Evolutionary conservation across 2,888 invertebrate genomes (phyloP), one percentile per base, ranked within the genome.

Genomic region (Adelphocoris suturalis): DNA sequence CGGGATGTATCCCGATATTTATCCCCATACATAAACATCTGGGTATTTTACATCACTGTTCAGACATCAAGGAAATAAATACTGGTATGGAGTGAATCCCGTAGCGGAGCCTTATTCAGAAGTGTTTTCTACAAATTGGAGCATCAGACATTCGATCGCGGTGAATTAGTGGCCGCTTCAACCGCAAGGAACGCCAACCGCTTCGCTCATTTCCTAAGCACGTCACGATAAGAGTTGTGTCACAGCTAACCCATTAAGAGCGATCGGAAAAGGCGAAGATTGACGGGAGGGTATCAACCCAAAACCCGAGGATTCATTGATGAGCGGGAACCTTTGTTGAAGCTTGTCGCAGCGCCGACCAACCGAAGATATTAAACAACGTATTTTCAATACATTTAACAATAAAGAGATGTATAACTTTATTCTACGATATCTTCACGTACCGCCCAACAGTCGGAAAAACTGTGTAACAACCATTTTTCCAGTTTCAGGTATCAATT

Each of bases 371-470:
- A 37, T 7, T 2, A 2, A 37, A 7, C 37, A n/a, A 37, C 7
- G 7, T 37, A 37, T 7, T 4, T 4, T 37, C 37, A 2, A 2
- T 37, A 37, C 7, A 37, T 7, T 37, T 7, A 37, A 37, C 37
- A 37, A 7, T 37, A 37, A 37, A 37, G 3, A 37, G 37, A 37
- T 37, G 37, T 37, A 37, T 37, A 37, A 46, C 78, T 78, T 78
- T 78, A 46, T 78, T 78, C 9, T 16, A 47, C 46, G 78, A 7
- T 19, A 46, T 78, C 46, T 78, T 78, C 78, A 78, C 78, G 46
- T 1, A 16, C 14, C n/a, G 46, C 46, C 78, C 16, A 37, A 37
- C 3, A 37, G 3, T 37, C 7, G 2, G 37, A 37, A 37, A 37
- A 37, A 7, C 37, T 37, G 37, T 37, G 7, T 4, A 37, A 37